A percentile compares a stretch with the other conserved stretches of the same genome.
Evolutionary conservation across 2,113 vertebrate species (phyloP).

Genomic region (Gallinago paraguaiae): DNA sequence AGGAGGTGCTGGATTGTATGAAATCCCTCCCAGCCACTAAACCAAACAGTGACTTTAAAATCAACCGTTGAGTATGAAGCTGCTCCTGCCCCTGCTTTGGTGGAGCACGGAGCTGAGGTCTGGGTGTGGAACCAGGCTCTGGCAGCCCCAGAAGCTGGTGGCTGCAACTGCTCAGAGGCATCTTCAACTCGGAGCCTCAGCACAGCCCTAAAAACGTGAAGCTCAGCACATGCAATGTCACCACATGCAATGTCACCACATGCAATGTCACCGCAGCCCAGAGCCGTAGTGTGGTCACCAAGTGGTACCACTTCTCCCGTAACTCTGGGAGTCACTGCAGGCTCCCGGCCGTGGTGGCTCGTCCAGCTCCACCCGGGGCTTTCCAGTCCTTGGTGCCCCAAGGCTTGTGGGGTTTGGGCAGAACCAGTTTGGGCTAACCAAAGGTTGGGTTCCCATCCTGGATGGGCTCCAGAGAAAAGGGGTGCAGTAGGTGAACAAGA

Average conservation of each 20-base stretch:
- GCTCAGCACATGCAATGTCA: not conserved
- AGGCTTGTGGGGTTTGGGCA: not conserved
- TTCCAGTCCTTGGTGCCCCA: not conserved
- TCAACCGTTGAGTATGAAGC: not conserved
- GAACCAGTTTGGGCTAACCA: not conserved
- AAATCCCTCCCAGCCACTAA: not conserved
- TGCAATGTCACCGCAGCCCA: not conserved
- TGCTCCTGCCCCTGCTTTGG: not conserved
- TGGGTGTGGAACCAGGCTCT: not conserved
- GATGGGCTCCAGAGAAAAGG: not conserved
- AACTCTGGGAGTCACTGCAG: not conserved
- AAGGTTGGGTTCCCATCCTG: not conserved
- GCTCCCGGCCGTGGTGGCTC: rapidly evolving
- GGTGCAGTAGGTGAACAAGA: not conserved
- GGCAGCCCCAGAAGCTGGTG: not conserved
- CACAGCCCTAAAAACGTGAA: rapidly evolving
- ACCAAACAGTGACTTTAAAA: not conserved
- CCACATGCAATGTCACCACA: not conserved
- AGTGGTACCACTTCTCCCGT: not conserved
- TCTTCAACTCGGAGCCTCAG: not conserved
- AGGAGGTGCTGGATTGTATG: not conserved
- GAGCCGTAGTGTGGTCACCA: not conserved
- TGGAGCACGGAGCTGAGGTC: not conserved
- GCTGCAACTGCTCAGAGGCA: not conserved
- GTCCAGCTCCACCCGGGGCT: not conserved